Evolutionary conservation across 2,113 vertebrate genomes (phyloP).

Genomic region (Nothoprocta pentlandii): DNA sequence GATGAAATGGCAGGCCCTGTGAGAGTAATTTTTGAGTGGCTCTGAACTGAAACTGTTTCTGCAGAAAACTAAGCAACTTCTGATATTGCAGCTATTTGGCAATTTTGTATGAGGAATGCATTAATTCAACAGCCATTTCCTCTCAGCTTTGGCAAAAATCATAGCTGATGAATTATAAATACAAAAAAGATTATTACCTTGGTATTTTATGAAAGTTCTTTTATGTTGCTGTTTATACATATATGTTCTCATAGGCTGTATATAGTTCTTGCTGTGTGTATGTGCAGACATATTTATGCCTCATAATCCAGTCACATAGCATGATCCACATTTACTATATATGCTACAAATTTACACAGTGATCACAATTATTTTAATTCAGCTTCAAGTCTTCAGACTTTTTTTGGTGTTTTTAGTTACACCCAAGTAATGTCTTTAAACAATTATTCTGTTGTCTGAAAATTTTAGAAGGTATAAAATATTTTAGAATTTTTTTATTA

Average conservation of each 20-base stretch:
- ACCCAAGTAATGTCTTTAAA: not conserved
- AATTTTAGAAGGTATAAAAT: not conserved
- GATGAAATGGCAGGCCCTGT: not conserved
- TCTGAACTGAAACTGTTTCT: not conserved
- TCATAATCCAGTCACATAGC: not conserved
- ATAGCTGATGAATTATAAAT: not conserved
- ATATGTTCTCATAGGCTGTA: not conserved
- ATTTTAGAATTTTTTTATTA: not conserved
- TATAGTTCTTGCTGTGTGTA: not conserved
- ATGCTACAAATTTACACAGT: not conserved
- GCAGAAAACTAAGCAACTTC: not conserved
- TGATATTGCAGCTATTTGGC: not conserved
- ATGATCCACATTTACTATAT: not conserved
- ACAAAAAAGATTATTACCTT: not conserved
- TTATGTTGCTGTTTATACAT: not conserved
- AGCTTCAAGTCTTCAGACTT: not conserved
- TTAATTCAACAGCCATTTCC: not conserved
- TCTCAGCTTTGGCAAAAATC: not conserved
- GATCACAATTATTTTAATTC: not conserved
- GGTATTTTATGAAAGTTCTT: not conserved
- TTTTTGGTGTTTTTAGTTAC: not conserved
- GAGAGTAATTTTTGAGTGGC: not conserved
- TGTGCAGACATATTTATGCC: not conserved
- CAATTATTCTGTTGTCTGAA: not conserved
- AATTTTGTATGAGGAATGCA: not conserved